A percentile compares a stretch with the other conserved stretches of the same genome.
phyloP scores from a whole-genome alignment of 2,888 invertebrate genomes.

The Melangyna quadrimaculata region DNA sequence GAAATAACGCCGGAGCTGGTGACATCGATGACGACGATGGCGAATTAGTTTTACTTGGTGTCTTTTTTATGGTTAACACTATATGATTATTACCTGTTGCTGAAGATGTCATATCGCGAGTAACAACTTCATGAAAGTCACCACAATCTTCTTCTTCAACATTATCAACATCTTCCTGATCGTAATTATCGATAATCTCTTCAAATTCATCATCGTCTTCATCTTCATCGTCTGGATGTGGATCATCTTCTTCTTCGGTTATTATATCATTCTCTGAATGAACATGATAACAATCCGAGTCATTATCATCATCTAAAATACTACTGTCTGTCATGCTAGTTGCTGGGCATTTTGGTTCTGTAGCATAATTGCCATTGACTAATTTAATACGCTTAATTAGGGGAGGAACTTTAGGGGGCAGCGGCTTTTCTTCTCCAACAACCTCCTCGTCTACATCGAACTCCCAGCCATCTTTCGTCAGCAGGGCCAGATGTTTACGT shows the following conservation, averaged over 20 bases:
- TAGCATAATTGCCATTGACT: constrained; percentile 73
- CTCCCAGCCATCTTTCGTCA: constrained; percentile 27
- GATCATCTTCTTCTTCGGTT: constrained; percentile 55
- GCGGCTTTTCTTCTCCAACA: neutral
- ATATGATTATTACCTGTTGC: constrained; percentile 76
- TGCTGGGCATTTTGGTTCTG: constrained; percentile 67
- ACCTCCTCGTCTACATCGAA: constrained; percentile 25
- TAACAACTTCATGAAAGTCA: constrained; percentile 75
- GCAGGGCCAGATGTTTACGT: constrained; percentile 20
- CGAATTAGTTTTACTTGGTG: constrained; percentile 77
- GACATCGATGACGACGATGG: constrained; percentile 74
- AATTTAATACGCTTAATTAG: constrained; percentile 74
- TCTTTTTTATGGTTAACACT: constrained; percentile 79
- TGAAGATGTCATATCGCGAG: constrained; percentile 75
- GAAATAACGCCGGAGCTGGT: constrained; percentile 66
- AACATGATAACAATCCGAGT: constrained; percentile 52
- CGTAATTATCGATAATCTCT: constrained; percentile 56
- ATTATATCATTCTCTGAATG: constrained; percentile 59
- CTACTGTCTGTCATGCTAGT: constrained; percentile 72
- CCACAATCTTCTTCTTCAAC: constrained; percentile 70
- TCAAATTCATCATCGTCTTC: constrained; percentile 55
- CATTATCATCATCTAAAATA: constrained; percentile 64
- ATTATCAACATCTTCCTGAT: constrained; percentile 71
- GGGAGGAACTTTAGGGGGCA: constrained; percentile 1
- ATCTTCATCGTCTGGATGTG: constrained; percentile 34